Evolutionary conservation across 53 echinoderm and acorn worm species (phyloP).

Genomic region (Actinopyga echinites): DNA sequence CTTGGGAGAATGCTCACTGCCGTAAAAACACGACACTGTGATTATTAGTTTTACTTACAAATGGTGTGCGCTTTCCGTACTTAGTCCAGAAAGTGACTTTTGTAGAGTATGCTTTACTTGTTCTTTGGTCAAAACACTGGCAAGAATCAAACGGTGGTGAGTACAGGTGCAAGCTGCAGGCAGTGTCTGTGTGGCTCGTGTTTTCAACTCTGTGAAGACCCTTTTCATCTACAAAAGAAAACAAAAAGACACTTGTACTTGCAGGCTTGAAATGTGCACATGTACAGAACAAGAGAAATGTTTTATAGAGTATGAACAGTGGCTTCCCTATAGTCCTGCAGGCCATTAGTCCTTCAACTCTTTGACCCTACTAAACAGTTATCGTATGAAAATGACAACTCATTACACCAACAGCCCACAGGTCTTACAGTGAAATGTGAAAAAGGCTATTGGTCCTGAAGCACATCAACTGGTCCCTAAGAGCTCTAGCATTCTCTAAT

Average conservation of each 20-base stretch:
- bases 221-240: slow-evolving; percentile 60
- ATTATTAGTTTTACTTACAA: slow-evolving; percentile 62
- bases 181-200: slow-evolving; percentile 75
- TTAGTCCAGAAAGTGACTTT: slow-evolving; percentile 92
- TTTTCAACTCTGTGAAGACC: slow-evolving; percentile 96
- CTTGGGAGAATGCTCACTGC: no score
- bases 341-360: no score
- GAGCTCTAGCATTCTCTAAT: no score
- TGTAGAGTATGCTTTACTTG: slow-evolving; percentile 56
- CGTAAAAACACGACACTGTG: no score
- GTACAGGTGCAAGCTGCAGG: slow-evolving; percentile 90
- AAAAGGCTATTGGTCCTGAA: no score
- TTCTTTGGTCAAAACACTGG: slow-evolving; percentile 91
- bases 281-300: background rate
- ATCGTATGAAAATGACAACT: no score
- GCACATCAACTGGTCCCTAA: no score
- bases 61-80: slow-evolving; percentile 85
- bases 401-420: no score
- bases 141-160: slow-evolving; percentile 88
- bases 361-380: no score
- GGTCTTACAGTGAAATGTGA: no score
- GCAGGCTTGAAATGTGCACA: background rate
- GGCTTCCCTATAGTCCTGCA: no score
- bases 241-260: background rate
- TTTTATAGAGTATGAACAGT: background rate